Evolutionary conservation across 2,113 vertebrate genomes (phyloP).

Genomic region (Rhodinocichla rosea): DNA sequence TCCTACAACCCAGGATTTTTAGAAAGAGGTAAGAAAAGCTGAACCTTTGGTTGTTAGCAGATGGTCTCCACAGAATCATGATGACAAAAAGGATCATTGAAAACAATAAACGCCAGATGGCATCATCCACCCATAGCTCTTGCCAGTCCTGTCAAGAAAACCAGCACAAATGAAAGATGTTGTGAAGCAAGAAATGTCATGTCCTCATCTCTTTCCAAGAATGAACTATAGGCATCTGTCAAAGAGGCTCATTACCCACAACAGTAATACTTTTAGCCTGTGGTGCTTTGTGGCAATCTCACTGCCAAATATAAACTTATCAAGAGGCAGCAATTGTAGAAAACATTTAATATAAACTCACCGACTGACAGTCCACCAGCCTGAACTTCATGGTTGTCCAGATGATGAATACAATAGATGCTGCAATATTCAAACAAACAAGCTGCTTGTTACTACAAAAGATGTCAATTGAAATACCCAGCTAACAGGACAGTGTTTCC

Average conservation of each 20-base stretch:
- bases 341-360: constrained; percentile 67
- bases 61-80: constrained; percentile 93
- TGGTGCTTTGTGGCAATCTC: background rate
- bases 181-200: background rate
- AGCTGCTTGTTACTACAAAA: background rate
- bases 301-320: background rate
- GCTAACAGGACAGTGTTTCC: background rate
- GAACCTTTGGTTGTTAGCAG: constrained; percentile 94
- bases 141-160: constrained; percentile 84
- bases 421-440: constrained; percentile 65
- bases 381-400: constrained; percentile 97
- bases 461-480: background rate
- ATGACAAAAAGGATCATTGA: constrained; percentile 96
- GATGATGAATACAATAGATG: constrained; percentile 94
- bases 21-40: background rate
- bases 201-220: background rate
- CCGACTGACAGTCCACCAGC: constrained; percentile 92
- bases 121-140: constrained; percentile 96
- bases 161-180: background rate
- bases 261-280: background rate
- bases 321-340: background rate
- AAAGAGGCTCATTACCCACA: background rate
- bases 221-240: background rate
- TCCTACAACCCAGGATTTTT: background rate
- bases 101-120: constrained; percentile 94